Percentiles rank a stretch among this genome's conserved stretches.
phyloP scores from a whole-genome alignment of 92 coral and sea anemone genomes.

The Metridium senile region DNA sequence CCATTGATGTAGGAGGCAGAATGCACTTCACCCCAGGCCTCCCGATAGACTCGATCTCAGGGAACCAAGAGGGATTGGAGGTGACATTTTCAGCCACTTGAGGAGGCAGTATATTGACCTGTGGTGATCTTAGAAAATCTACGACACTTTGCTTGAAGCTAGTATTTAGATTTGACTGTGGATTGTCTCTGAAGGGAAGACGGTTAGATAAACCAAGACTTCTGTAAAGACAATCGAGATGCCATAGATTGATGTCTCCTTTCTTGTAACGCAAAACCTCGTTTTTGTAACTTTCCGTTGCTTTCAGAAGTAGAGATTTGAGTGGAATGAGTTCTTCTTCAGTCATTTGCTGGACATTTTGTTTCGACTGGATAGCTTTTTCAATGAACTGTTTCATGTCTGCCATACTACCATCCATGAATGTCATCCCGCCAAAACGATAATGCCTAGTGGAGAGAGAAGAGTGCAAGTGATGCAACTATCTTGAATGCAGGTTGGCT shows the following conservation, averaged over 20 bases:
- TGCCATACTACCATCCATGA: conserved; percentile 67
- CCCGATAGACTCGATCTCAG: conserved; percentile 74
- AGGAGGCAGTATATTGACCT: conserved; percentile 58
- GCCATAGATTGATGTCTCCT: conserved; percentile 72
- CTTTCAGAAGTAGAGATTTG: conserved; percentile 35
- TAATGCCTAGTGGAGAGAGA: conserved; percentile 52
- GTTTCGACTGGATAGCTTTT: conserved; percentile 20
- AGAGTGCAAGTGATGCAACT: too few relatives aligned
- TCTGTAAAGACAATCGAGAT: conserved; percentile 75
- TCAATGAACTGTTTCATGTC: conserved; percentile 68
- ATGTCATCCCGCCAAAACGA: conserved; percentile 76
- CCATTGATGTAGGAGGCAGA: conserved; percentile 68
- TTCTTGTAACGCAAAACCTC: conserved; percentile 67
- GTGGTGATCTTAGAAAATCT: conserved; percentile 48
- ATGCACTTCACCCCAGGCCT: conserved; percentile 86
- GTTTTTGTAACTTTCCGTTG: conserved; percentile 56
- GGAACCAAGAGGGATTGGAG: conserved; percentile 74
- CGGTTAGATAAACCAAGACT: conserved; percentile 55
- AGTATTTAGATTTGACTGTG: conserved; percentile 19
- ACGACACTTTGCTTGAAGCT: conserved; percentile 16
- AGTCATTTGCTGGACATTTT: neutral
- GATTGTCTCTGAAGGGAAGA: conserved; percentile 46
- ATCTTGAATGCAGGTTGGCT: too few relatives aligned
- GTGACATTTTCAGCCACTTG: conserved; percentile 70
- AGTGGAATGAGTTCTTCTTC: conserved; percentile 26